phyloP scores from a whole-genome alignment of 2,113 vertebrate species.

The Coturnix japonica region DNA sequence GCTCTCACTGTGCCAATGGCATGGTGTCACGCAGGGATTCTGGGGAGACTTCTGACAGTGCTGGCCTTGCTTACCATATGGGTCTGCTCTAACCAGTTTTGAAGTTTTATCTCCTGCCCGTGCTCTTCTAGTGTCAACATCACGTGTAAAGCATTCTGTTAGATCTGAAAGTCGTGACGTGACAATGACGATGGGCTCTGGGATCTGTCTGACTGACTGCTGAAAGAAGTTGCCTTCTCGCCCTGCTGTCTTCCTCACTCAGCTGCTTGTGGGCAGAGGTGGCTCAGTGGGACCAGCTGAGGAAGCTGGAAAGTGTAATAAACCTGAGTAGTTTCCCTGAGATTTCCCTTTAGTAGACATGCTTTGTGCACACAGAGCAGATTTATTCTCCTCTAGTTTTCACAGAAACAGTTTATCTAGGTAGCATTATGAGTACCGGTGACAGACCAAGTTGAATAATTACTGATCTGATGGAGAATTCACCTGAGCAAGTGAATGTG shows the following conservation, averaged over 20 bases:
- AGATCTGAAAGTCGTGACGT: not conserved
- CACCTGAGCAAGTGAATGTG: not conserved
- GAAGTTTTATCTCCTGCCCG: not conserved
- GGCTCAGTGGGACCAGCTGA: not conserved
- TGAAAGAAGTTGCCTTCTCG: not conserved
- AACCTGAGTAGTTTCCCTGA: not conserved
- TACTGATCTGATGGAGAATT: not conserved
- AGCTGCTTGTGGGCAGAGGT: not conserved
- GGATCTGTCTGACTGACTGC: not conserved
- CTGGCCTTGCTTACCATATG: not conserved
- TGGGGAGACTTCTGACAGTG: not conserved
- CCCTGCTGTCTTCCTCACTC: not conserved
- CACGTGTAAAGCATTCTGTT: rapidly evolving
- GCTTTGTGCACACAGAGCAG: not conserved
- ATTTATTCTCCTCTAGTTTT: not conserved
- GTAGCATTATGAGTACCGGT: not conserved
- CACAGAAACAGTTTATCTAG: not conserved
- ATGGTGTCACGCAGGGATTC: not conserved
- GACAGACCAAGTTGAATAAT: not conserved
- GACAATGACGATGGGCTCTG: rapidly evolving
- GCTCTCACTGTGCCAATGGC: not conserved
- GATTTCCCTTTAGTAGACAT: not conserved
- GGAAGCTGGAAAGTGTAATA: not conserved
- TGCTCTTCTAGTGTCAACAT: not conserved
- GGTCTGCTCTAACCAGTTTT: not conserved